phyloP scores from a whole-genome alignment of 2,113 vertebrate genomes.

The Corythoichthys haematopterus region DNA sequence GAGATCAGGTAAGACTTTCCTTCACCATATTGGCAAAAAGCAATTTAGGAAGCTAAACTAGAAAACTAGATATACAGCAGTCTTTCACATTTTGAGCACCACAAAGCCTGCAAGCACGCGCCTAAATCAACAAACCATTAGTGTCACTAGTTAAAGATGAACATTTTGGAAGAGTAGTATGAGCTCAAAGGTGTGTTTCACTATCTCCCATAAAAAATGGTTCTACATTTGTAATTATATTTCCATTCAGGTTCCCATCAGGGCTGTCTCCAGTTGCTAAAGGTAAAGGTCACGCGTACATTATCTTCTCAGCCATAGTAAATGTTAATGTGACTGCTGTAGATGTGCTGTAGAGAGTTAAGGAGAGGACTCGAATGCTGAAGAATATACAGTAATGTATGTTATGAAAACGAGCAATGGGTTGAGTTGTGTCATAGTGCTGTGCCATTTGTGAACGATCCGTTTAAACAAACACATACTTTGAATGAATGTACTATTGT shows the following conservation, averaged over 20 bases:
- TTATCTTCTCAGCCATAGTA: slow-evolving; percentile 15
- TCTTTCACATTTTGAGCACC: neutral
- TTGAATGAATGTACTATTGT: no score
- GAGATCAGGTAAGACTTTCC: no score
- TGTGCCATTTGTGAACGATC: neutral
- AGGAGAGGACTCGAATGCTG: slow-evolving; percentile 1
- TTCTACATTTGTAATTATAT: slow-evolving; percentile 16
- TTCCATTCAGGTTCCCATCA: slow-evolving; percentile 13
- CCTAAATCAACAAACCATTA: neutral
- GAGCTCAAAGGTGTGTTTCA: neutral
- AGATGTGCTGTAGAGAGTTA: slow-evolving; percentile 15
- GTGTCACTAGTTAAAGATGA: neutral
- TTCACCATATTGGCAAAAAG: neutral
- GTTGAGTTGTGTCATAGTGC: slow-evolving; percentile 9
- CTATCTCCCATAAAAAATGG: slow-evolving; percentile 5
- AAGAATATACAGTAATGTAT: slow-evolving; percentile 12
- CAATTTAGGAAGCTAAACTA: neutral
- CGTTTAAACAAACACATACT: neutral
- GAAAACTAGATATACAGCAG: neutral
- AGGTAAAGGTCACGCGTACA: slow-evolving; percentile 4
- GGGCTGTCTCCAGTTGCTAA: slow-evolving; percentile 1
- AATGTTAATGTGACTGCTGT: slow-evolving; percentile 22
- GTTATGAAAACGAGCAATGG: slow-evolving; percentile 25
- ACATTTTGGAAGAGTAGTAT: neutral
- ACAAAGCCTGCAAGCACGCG: neutral